phyloP scores from a whole-genome alignment of 2,113 vertebrate species.

The Ondatra zibethicus region DNA sequence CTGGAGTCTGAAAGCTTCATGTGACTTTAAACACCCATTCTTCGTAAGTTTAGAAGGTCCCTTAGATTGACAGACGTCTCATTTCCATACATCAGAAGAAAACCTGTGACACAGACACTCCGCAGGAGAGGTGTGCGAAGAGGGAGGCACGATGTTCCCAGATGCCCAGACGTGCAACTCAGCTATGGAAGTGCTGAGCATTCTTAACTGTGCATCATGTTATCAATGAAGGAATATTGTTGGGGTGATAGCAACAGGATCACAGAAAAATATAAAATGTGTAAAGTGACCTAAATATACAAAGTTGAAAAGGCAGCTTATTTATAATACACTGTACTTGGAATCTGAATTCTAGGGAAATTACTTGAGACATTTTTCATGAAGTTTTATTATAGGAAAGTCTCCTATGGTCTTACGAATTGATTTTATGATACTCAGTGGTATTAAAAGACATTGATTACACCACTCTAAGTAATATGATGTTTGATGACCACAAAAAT shows the following conservation, averaged over 20 bases:
- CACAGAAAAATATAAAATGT: conserved; percentile 29
- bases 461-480: background rate
- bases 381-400: background rate
- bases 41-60: background rate
- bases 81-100: background rate
- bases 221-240: background rate
- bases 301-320: background rate
- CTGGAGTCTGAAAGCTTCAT: background rate
- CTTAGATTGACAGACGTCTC: background rate
- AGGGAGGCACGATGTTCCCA: background rate
- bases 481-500: background rate
- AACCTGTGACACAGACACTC: background rate
- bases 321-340: background rate
- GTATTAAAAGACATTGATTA: background rate
- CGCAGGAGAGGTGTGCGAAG: background rate
- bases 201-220: background rate
- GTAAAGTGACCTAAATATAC: background rate
- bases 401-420: background rate
- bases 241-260: background rate
- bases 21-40: background rate
- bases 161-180: background rate
- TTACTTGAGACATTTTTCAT: background rate
- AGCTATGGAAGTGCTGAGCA: background rate
- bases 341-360: background rate
- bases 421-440: conserved; percentile 6